Evolutionary conservation across 2,888 invertebrate species (phyloP), one percentile per base, ranked within the genome.

Genomic region (Temnothorax unifasciatus): DNA sequence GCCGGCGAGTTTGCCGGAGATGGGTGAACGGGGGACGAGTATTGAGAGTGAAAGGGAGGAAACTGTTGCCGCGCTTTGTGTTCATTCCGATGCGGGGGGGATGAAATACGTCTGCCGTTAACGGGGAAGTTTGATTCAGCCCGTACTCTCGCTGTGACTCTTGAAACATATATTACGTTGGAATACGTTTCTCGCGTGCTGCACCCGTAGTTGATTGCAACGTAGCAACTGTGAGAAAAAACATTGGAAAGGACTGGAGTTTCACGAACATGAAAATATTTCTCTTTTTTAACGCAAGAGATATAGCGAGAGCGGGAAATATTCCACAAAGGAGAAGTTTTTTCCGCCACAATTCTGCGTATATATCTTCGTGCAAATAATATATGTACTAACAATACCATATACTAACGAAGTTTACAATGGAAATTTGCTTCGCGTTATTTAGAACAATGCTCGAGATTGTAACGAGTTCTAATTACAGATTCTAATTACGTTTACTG

Each of bases 31-130:
- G 50, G 82, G 34, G 59, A 61, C 59, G 79, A 73, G 68, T 54
- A 66, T 82, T 69, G 84, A 86, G 86, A 77, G 74, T 64, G 79
- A 86, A 83, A 85, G 85, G 86, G 86, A 86, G 85, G 79, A 86
- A 85, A 79, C 85, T 77, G 86, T 76, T 83, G 50, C 66, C 41
- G 86, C 41, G 86, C 73, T 85, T 83, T 82, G 83, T 76, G 71
- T 73, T 76, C 79, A 64, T 85, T 77, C 69, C 79, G 69, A 83
- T 66, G 77, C 71, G 29, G 47, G 38, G 52, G 54, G 79, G 81
- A 61, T 76, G 79, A 77, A 85, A 79, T 54, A 64, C 64, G 71
- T 41, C 84, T 64, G 47, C 41, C 59, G 50, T 73, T 66, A 59
- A 61, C 79, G 29, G 29, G 38, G 29, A 75, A 44, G 41, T 68